Conservation (phyloP, 2,113 vertebrate genomes). For the Bufo gargarizans region DNA sequence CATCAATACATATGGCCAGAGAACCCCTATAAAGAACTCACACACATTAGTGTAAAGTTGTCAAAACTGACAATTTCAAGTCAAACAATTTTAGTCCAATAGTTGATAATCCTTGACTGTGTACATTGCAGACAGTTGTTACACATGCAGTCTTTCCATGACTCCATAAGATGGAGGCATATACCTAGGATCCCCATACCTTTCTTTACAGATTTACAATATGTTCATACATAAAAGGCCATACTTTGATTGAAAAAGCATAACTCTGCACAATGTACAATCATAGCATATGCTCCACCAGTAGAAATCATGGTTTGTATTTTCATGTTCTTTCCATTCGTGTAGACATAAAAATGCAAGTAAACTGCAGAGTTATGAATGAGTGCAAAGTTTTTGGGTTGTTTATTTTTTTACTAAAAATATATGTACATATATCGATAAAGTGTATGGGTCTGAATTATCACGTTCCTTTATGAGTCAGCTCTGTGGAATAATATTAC, state of each 20-base stretch:
- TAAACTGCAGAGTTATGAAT: background rate
- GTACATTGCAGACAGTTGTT: too few species aligned
- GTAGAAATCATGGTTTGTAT: background rate
- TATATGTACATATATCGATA: background rate
- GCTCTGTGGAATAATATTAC: background rate
- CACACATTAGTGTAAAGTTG: too few species aligned
- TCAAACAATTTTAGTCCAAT: too few species aligned
- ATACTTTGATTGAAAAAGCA: background rate
- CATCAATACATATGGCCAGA: too few species aligned
- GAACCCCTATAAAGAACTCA: too few species aligned
- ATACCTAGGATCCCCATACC: too few species aligned
- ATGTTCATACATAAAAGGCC: background rate
- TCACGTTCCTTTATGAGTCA: constrained; percentile 26
- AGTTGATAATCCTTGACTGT: too few species aligned
- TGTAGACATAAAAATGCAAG: background rate
- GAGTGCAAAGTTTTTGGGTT: background rate
- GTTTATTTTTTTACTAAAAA: background rate
- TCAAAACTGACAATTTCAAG: too few species aligned
- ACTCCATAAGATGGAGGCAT: background rate
- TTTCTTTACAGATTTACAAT: background rate
- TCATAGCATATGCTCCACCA: background rate
- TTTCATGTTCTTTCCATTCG: background rate
- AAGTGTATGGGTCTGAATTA: background rate
- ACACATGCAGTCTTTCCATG: background rate
- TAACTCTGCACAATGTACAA: background rate